Base-by-base conservation (phyloP, 2,797 vertebrate species). In the Crenichthys baileyi region DNA sequence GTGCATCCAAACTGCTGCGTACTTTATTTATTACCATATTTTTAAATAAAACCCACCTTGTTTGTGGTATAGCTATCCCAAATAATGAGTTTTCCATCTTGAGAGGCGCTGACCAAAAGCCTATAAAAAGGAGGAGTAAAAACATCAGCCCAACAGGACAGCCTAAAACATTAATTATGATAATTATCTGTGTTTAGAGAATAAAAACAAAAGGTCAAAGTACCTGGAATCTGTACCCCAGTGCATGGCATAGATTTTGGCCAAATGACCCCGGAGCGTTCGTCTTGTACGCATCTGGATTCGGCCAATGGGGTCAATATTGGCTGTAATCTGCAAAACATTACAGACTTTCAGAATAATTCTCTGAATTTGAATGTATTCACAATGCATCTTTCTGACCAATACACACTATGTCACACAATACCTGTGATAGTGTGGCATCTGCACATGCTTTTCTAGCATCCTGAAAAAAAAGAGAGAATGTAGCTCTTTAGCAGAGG, bases 1-100 rank as follows among this genome's bases (percentile, higher is more conserved):
- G 22, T n/a, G 16, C 22, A n/a, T 39, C 24, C 7, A 70, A 55
- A 39, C 15, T 39, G 24, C 48, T 55, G 15, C 9, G 60, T 24
- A 63, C 75, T 73, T 2, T 70, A 73, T 9, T 0, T 46, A 36
- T 24, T 8, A 56, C 46, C 46, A 77, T 7, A 83, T 48, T 4
- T 20, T 44, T 71, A 70, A n/a, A 39, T 39, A 56, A 31, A 24
- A 68, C 92, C 90, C 89, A 98, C 98, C 97, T 99, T 99, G 95
- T 99, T 99, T 94, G 98, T 99, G 95, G 98, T 99, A 94, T 99
- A 99, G 95, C 98, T 99, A 94, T 99, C 98, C 98, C 98, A 99
- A 91, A 99, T 99, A 92, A 99, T 99, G 83, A 99, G 97, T 91
- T 99, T 99, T 73, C 98, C 98, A 95, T 99, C 98, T 96, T 99